A percentile compares a stretch with the other conserved stretches of the same genome.
Evolutionary conservation across 2,113 vertebrate genomes (phyloP).

Genomic region (Tricholaema leucomelas): DNA sequence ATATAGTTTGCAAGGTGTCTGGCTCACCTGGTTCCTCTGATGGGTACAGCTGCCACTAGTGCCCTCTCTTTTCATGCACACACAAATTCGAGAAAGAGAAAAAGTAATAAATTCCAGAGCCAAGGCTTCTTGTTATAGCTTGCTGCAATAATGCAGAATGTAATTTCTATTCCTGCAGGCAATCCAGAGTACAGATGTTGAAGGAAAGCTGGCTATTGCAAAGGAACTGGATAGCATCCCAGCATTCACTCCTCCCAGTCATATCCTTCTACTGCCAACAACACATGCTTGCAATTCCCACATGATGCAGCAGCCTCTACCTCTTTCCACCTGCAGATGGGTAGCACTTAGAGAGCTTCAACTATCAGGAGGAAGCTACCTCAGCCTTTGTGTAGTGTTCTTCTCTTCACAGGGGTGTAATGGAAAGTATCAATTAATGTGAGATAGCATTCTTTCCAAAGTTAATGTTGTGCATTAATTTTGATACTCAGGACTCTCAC

Average conservation of each 20-base stretch:
- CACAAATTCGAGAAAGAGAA: not conserved
- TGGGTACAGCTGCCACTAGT: not conserved
- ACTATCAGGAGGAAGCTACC: not conserved
- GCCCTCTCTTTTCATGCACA: not conserved
- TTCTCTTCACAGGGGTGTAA: no score
- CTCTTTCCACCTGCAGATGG: not conserved
- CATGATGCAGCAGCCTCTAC: not conserved
- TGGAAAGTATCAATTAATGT: no score
- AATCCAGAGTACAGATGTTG: conserved; percentile 20
- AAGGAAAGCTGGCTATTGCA: conserved; percentile 2
- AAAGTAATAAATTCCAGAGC: not conserved
- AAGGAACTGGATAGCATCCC: not conserved
- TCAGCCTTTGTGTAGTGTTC: no score
- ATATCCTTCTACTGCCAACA: not conserved
- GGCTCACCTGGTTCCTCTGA: conserved; percentile 5
- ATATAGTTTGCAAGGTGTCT: not conserved
- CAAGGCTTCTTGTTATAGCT: not conserved
- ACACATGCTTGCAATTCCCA: not conserved
- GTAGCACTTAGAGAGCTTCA: fast-evolving
- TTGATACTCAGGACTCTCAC: no score
- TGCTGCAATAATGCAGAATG: not conserved
- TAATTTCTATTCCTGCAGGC: not conserved
- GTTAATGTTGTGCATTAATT: no score
- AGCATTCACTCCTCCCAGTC: not conserved
- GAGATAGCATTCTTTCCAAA: no score